Evolutionary conservation across 2,888 invertebrate species (phyloP).

Genomic region (Muscina levida): DNA sequence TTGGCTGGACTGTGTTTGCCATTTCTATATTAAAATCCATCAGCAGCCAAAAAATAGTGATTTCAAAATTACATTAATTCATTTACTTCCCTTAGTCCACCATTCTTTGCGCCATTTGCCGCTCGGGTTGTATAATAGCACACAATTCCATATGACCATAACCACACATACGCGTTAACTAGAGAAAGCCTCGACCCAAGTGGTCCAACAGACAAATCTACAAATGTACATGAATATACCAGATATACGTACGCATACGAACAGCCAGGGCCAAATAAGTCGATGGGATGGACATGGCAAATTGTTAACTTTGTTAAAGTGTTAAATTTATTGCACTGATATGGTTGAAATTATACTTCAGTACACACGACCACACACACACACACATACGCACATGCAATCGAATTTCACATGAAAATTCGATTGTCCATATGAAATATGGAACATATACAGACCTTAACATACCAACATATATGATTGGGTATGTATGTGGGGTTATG

Average conservation of each 20-base stretch:
- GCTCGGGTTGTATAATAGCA: background rate
- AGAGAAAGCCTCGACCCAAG: background rate
- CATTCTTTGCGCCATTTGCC: no score
- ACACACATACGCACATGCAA: background rate
- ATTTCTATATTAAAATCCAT: no score
- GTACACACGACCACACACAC: conserved; percentile 17
- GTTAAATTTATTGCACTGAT: conserved; percentile 62
- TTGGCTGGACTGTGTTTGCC: no score
- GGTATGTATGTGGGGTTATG: no score
- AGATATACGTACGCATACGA: background rate
- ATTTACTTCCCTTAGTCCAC: no score
- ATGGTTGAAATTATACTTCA: conserved; percentile 52
- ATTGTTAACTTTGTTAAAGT: conserved; percentile 61
- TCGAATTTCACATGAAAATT: conserved; percentile 26
- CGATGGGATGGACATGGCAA: conserved; percentile 47
- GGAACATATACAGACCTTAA: background rate
- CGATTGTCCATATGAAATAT: conserved; percentile 27
- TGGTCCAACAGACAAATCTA: background rate
- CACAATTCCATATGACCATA: background rate
- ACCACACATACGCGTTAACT: conserved; percentile 23
- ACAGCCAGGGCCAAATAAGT: conserved; percentile 18
- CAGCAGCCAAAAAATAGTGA: no score
- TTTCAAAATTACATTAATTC: no score
- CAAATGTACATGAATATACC: background rate
- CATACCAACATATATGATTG: background rate